These are phyloP conservation scores for Tetragonula carbonaria DNA, from an alignment of 2,888 invertebrate species.

Conservation along the genomic window DNA sequence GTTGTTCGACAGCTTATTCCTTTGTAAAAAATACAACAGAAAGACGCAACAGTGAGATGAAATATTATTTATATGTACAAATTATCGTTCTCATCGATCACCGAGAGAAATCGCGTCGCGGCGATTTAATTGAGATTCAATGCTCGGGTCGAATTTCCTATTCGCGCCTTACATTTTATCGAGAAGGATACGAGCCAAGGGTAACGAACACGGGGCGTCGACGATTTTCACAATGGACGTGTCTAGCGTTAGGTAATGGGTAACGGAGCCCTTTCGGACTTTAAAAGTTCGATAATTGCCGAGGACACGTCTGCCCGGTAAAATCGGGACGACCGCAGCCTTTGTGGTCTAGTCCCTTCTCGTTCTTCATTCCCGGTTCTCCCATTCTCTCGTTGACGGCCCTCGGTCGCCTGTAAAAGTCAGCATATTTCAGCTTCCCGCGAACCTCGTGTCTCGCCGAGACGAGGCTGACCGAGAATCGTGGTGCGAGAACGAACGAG, in stretches of 20 bases:
- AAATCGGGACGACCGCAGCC: constrained; percentile 83
- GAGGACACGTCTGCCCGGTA: constrained; percentile 82
- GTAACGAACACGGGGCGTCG: constrained; percentile 56
- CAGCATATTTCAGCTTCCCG: constrained; percentile 81
- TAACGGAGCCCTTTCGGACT: constrained; percentile 76
- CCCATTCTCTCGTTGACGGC: constrained; percentile 57
- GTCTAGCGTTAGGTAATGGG: constrained; percentile 69
- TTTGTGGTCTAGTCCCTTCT: constrained; percentile 79
- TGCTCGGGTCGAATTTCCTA: constrained; percentile 14
- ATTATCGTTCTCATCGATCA: background rate
- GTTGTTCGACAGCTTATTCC: too few relatives aligned
- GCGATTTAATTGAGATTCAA: constrained; percentile 11
- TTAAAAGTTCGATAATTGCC: constrained; percentile 83
- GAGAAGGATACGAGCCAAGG: constrained; percentile 49
- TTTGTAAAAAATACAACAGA: too few relatives aligned
- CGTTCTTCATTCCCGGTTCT: constrained; percentile 57
- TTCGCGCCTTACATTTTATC: constrained; percentile 28
- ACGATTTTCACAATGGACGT: constrained; percentile 66
- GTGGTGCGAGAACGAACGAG: constrained; percentile 21
- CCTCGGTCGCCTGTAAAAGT: constrained; percentile 80
- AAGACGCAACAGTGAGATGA: too few relatives aligned
- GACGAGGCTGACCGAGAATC: constrained; percentile 55
- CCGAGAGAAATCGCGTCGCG: background rate
- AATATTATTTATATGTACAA: background rate
- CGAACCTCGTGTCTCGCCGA: constrained; percentile 50